Evolutionary conservation across 2,888 invertebrate genomes (phyloP), one percentile per base, ranked within the genome.

Genomic region (Athripsodes cinereus): DNA sequence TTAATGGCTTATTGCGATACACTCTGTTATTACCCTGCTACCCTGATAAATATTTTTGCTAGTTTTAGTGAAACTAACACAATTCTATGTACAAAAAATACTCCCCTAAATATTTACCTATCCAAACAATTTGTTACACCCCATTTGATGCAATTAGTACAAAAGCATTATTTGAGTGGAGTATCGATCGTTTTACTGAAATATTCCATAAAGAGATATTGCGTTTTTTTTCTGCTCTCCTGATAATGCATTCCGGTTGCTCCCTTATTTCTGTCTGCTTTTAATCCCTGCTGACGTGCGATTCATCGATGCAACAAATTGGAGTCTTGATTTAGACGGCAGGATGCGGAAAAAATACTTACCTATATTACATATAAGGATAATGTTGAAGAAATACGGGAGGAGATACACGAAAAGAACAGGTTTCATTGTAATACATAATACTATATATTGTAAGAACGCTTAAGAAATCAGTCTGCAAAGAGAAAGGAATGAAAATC

Each of bases 131-230:
- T 40, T 40, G 40, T 40, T 40, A 40, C 40, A 13, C 5, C 40
- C 40, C 40, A 40, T 40, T 40, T 40, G 40, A 40, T 13, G 40
- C 40, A 40, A 40, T 40, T 40, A 40, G 40, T n/a, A n/a, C n/a
- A 13, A 40, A 40, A n/a, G 13, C 40, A 40, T 16, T 16, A 13
- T 40, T 3, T 3, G 8, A 40, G 40, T n/a, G 40, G 40, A 40
- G 16, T n/a, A n/a, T 40, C 13, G 13, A 40, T 40, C 2, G 40
- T n/a, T 40, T 40, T 40, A 8, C 40, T 5, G 13, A 40, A 40
- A 40, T 40, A 40, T 40, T n/a, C 2, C 16, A 40, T 40, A n/a
- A n/a, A n/a, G 31, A 31, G 31, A 31, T 31, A 31, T 31, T 40
- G 3, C 16, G 8, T 40, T 6, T n/a, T 10, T 26, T 26, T 26